phyloP scores from a whole-genome alignment of 1,140 invertebrate genomes.

The Pemphigus obesinymphae region DNA sequence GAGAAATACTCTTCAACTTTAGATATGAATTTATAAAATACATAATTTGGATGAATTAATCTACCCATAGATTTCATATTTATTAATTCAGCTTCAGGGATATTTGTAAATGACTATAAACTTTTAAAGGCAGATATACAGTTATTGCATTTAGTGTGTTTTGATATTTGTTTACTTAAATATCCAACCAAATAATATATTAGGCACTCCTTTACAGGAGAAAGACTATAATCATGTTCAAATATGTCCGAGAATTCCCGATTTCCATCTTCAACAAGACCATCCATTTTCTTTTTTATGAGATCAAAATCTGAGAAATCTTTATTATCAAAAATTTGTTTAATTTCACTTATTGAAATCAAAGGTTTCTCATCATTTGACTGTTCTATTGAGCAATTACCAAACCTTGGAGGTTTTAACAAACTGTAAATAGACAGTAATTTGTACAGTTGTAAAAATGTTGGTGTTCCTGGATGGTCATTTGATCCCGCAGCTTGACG shows the following conservation, averaged over 20 bases:
- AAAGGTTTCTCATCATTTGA: background rate
- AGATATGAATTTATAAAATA: background rate
- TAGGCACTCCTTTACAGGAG: background rate
- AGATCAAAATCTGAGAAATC: background rate
- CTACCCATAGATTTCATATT: background rate
- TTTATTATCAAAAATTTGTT: slow-evolving; percentile 2
- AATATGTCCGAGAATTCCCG: background rate
- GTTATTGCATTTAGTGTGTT: background rate
- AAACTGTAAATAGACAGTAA: background rate
- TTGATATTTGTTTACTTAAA: slow-evolving; percentile 8
- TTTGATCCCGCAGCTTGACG: background rate
- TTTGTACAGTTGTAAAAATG: background rate
- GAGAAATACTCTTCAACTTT: slow-evolving; percentile 4
- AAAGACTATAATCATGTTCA: background rate
- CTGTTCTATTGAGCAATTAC: background rate
- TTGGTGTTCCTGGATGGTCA: background rate
- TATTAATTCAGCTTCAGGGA: background rate
- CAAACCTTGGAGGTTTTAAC: background rate
- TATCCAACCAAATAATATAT: background rate
- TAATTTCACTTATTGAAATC: background rate
- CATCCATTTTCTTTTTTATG: slow-evolving; percentile 1
- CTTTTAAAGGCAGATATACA: background rate
- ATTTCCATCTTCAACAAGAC: background rate
- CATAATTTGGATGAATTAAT: background rate
- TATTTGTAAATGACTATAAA: background rate